Conservation (phyloP, 2,113 vertebrate species). For the Trogon surrucura region DNA sequence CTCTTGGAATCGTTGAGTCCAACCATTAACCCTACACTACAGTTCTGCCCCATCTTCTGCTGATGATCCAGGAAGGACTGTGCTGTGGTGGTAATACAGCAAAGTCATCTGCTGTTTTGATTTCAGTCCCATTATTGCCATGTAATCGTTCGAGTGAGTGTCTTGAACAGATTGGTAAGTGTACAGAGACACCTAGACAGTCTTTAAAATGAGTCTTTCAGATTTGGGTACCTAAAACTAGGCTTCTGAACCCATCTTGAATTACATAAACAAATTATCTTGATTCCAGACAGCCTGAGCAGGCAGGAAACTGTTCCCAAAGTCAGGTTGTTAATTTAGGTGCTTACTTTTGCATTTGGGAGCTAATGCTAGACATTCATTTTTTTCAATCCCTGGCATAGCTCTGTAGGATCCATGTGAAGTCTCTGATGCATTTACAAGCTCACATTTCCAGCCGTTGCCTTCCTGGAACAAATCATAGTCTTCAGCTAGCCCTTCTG, state of each 20-base stretch:
- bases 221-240: background rate
- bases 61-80: background rate
- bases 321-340: background rate
- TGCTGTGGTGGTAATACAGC: background rate
- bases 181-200: background rate
- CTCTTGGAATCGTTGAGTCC: no score
- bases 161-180: background rate
- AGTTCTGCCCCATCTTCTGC: background rate
- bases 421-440: conserved; percentile 10
- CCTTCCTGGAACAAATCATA: background rate
- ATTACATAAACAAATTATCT: background rate
- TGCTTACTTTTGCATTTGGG: background rate
- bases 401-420: background rate
- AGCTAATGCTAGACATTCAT: background rate
- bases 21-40: no score
- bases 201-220: background rate
- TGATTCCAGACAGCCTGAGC: background rate
- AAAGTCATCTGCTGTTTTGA: background rate
- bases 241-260: background rate
- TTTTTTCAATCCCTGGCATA: background rate
- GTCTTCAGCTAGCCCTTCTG: conserved; percentile 6
- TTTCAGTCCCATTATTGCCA: background rate
- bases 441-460: background rate
- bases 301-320: background rate
- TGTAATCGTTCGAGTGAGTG: background rate